A percentile compares a stretch with the other conserved stretches of the same genome.
phyloP scores from a whole-genome alignment of 2,797 vertebrate species.

The Anguilla anguilla region DNA sequence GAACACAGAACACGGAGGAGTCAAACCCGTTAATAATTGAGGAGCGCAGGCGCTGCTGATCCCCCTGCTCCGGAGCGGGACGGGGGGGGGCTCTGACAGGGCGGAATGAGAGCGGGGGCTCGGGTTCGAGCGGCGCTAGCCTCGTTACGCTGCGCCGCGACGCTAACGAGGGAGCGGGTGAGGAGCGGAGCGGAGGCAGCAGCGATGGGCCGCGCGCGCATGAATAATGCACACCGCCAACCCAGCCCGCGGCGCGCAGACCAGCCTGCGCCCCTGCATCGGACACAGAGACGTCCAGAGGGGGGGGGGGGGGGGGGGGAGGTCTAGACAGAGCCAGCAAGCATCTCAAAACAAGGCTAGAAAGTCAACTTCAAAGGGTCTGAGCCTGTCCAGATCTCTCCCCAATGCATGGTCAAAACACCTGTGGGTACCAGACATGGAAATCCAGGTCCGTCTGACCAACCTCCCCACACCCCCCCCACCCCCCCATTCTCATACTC shows the following conservation, averaged over 20 bases:
- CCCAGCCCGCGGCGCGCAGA: slow-evolving; percentile 23
- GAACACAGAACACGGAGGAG: slow-evolving; percentile 42
- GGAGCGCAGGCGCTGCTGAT: slow-evolving; percentile 39
- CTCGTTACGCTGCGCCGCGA: slow-evolving; percentile 36
- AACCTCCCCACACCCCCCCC: too few relatives aligned
- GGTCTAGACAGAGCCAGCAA: slow-evolving; percentile 18
- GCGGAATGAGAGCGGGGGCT: slow-evolving; percentile 45
- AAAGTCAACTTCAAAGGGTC: not conserved
- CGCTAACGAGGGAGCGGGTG: slow-evolving; percentile 57
- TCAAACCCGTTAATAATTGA: slow-evolving; percentile 61
- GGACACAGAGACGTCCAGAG: too few relatives aligned
- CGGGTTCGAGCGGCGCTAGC: slow-evolving; percentile 34
- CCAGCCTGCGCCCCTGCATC: not conserved
- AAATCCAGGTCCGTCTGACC: too few relatives aligned
- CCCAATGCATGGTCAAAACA: too few relatives aligned
- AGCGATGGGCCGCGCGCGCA: slow-evolving; percentile 45
- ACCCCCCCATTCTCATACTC: too few relatives aligned
- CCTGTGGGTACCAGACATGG: too few relatives aligned
- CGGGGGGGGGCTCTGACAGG: slow-evolving; percentile 30
- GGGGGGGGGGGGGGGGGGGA: not conserved
- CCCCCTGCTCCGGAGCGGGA: slow-evolving; percentile 50
- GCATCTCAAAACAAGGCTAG: not conserved
- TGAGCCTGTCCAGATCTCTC: too few relatives aligned
- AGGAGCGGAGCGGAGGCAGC: slow-evolving; percentile 57
- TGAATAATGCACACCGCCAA: slow-evolving; percentile 50